These are phyloP conservation scores for Dioctria linearis DNA, from an alignment of 2,888 invertebrate genomes.

Conservation along the genomic window DNA sequence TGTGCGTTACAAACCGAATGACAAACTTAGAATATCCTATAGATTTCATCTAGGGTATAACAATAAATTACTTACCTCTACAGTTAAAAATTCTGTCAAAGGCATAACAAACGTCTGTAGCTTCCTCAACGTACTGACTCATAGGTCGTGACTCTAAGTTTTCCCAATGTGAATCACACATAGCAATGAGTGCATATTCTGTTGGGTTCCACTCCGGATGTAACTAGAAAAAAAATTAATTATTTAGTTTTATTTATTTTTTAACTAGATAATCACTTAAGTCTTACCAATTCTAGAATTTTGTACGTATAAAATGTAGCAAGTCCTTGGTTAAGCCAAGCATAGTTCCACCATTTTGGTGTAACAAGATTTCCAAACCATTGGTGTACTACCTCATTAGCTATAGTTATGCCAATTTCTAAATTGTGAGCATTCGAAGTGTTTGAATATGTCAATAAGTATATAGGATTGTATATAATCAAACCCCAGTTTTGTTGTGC, in stretches of 20 bases:
- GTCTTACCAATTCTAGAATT: not conserved
- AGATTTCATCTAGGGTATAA: too few relatives aligned
- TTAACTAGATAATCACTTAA: not conserved
- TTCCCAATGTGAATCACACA: not conserved
- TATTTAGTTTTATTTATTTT: not conserved
- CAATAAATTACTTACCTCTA: not conserved
- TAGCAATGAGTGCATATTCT: not conserved
- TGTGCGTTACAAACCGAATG: too few relatives aligned
- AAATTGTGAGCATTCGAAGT: not conserved
- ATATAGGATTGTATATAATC: constrained; percentile 74
- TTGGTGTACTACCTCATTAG: constrained; percentile 79
- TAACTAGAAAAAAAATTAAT: not conserved
- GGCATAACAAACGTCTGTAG: not conserved
- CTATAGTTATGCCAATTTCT: constrained; percentile 65
- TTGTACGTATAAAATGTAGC: not conserved
- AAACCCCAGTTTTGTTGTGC: constrained; percentile 88
- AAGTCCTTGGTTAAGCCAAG: constrained; percentile 10
- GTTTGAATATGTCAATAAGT: constrained; percentile 57
- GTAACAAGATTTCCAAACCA: constrained; percentile 87
- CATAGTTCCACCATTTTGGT: constrained; percentile 72
- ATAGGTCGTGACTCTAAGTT: not conserved
- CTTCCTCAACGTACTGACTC: not conserved
- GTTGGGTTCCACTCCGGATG: not conserved
- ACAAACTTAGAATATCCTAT: too few relatives aligned
- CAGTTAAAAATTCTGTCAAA: not conserved